Percentiles rank a stretch among this genome's conserved stretches.
These are phyloP conservation scores for Nudaria mundana DNA, from an alignment of 2,888 invertebrate genomes.

Conservation along the genomic window DNA sequence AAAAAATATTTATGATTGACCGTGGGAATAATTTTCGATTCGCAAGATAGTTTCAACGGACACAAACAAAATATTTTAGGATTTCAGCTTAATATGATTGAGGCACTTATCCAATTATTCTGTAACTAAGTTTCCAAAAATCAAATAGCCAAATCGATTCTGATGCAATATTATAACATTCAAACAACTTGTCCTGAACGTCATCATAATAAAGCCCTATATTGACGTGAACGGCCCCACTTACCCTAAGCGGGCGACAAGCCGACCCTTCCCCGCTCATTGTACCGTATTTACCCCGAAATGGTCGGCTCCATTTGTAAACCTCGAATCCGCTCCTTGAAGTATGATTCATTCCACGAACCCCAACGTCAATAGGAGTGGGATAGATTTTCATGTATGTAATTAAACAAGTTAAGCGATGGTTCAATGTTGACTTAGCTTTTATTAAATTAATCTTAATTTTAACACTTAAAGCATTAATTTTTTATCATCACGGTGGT, in stretches of 20 bases:
- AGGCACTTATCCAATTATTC: no score
- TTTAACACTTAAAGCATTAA: neutral
- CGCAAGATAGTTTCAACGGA: no score
- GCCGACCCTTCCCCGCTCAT: constrained; percentile 75
- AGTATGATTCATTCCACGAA: constrained; percentile 76
- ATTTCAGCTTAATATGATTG: no score
- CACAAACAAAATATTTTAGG: no score
- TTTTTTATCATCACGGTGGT: no score
- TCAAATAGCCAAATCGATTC: constrained; percentile 8
- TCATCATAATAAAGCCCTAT: constrained; percentile 72
- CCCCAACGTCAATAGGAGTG: constrained; percentile 61
- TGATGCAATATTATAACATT: constrained; percentile 42
- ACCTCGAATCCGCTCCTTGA: constrained; percentile 78
- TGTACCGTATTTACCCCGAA: constrained; percentile 78
- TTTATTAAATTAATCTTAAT: neutral
- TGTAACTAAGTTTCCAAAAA: no score
- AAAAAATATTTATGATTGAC: constrained; percentile 58
- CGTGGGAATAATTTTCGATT: constrained; percentile 78
- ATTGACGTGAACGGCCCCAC: constrained; percentile 77
- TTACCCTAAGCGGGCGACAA: constrained; percentile 72
- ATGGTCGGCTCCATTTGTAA: constrained; percentile 75
- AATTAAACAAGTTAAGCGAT: constrained; percentile 36
- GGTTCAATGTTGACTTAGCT: neutral
- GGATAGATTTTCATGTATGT: constrained; percentile 51
- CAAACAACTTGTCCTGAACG: constrained; percentile 70